Evolutionary conservation across 2,797 vertebrate genomes (phyloP).

Genomic region (Takifugu rubripes): DNA sequence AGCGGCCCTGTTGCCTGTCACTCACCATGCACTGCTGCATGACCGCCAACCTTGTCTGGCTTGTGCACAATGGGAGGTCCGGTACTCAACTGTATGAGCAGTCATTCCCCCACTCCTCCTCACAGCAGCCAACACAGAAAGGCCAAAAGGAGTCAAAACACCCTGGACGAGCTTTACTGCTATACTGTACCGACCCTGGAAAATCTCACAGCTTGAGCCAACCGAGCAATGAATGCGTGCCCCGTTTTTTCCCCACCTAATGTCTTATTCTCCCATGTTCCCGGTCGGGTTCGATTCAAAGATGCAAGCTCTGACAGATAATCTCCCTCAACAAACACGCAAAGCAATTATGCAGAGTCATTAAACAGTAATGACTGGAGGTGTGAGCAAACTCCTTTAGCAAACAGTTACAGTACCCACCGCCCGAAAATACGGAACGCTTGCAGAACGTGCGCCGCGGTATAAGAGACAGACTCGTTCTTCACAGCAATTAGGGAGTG

Average conservation of each 20-base stretch:
- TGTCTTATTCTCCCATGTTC: conserved; percentile 27
- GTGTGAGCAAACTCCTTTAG: conserved; percentile 64
- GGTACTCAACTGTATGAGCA: conserved; percentile 60
- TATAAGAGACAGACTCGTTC: conserved; percentile 58
- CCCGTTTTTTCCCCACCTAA: conserved; percentile 33
- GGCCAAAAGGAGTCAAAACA: conserved; percentile 65
- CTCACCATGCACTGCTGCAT: conserved; percentile 68
- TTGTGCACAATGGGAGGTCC: conserved; percentile 65
- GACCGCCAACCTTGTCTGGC: conserved; percentile 68
- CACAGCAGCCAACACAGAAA: conserved; percentile 40
- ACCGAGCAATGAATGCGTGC: conserved; percentile 47
- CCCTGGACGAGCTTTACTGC: conserved; percentile 55
- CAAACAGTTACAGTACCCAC: conserved; percentile 62
- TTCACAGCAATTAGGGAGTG: conserved; percentile 66
- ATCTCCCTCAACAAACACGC: conserved; percentile 64
- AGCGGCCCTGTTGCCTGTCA: conserved; percentile 68
- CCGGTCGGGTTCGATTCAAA: conserved; percentile 27
- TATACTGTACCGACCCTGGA: conserved; percentile 43
- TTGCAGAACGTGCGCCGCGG: conserved; percentile 57
- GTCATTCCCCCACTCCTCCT: conserved; percentile 43
- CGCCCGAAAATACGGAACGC: conserved; percentile 57
- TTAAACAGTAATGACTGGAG: conserved; percentile 68
- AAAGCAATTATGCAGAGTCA: conserved; percentile 64
- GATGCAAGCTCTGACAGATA: conserved; percentile 56
- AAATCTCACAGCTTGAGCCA: conserved; percentile 49